Percentiles rank a stretch among this genome's conserved stretches.
Conservation (phyloP, 2,888 invertebrate genomes). For the Carcina quercana region DNA sequence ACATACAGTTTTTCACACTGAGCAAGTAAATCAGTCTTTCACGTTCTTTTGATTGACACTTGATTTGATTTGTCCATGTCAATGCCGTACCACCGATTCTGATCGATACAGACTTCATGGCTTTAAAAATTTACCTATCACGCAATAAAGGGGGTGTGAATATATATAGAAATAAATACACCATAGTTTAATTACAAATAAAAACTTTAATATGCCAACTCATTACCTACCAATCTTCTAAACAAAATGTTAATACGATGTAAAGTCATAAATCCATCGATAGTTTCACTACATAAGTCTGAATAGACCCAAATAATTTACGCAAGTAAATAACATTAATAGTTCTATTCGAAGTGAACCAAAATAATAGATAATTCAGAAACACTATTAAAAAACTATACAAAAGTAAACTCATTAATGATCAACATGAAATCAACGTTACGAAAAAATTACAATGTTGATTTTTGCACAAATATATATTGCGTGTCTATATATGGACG, state of each 20-base stretch:
- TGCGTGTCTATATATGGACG: not conserved
- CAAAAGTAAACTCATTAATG: constrained; percentile 38
- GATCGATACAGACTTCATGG: constrained; percentile 17
- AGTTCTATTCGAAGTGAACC: constrained; percentile 29
- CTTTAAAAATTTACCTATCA: too few relatives aligned
- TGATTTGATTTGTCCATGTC: not conserved
- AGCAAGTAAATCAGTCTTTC: too few relatives aligned
- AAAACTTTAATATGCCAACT: too few relatives aligned
- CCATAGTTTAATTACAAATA: too few relatives aligned
- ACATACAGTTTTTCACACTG: too few relatives aligned
- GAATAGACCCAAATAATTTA: constrained; percentile 24
- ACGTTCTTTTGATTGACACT: too few relatives aligned
- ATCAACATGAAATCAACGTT: not conserved
- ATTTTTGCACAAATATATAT: not conserved
- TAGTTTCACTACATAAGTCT: constrained; percentile 3
- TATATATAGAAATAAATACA: too few relatives aligned
- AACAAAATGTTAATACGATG: constrained; percentile 20
- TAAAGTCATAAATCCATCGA: not conserved
- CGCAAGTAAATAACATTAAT: constrained; percentile 33
- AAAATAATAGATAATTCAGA: constrained; percentile 33
- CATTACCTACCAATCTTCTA: too few relatives aligned
- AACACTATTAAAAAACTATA: constrained; percentile 39
- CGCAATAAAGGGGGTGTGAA: too few relatives aligned
- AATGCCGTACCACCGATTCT: not conserved
- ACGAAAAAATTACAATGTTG: constrained; percentile 12